Conservation (phyloP, 1,140 invertebrate species). For the Zaprionus ghesquierei region DNA sequence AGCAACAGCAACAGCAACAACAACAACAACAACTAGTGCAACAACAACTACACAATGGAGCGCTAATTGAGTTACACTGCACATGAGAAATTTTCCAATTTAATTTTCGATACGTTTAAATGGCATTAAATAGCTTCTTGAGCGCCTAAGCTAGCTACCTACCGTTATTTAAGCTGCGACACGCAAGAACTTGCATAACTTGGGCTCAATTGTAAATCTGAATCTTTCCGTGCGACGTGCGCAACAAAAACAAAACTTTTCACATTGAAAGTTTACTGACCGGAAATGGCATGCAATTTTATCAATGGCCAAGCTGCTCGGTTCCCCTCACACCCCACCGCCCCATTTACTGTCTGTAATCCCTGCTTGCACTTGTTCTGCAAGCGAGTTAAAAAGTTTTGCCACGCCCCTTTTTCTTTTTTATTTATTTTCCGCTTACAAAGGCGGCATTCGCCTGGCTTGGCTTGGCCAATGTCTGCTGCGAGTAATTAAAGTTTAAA, state of each 20-base stretch:
- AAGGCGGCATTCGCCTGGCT: constrained; percentile 25
- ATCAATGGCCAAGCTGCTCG: constrained; percentile 48
- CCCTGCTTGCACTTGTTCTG: neutral
- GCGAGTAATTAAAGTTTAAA: constrained; percentile 70
- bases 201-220: constrained; percentile 46
- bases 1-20: constrained; percentile 16
- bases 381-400: neutral
- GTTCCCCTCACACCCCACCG: neutral
- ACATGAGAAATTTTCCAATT: constrained; percentile 30
- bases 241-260: constrained; percentile 46
- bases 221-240: constrained; percentile 23
- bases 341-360: neutral
- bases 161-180: neutral
- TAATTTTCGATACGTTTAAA: constrained; percentile 18
- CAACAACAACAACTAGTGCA: constrained; percentile 5
- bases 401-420: neutral
- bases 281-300: constrained; percentile 77
- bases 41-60: constrained; percentile 35
- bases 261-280: constrained; percentile 71
- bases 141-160: neutral
- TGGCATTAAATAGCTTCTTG: constrained; percentile 20
- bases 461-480: constrained; percentile 49
- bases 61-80: constrained; percentile 67
- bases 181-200: constrained; percentile 56
- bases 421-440: constrained; percentile 24